Evolutionary conservation across 2,888 invertebrate species (phyloP).

Genomic region (Pristionchus arcanus): DNA sequence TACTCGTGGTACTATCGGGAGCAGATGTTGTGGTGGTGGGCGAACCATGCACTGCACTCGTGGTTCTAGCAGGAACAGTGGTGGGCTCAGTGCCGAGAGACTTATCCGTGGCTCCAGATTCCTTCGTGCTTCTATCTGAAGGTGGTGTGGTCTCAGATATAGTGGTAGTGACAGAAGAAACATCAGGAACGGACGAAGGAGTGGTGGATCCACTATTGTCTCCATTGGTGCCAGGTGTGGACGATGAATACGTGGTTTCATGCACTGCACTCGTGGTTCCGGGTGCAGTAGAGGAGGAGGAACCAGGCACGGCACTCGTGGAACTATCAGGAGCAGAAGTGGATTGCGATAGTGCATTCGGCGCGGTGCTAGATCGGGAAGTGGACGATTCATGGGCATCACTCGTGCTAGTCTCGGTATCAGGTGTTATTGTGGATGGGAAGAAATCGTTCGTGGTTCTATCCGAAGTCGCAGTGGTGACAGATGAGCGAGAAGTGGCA

Average conservation of each 20-base stretch:
- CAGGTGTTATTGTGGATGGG: neutral
- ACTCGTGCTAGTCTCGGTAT: neutral
- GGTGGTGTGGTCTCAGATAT: too few species aligned
- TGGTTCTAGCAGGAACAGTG: too few species aligned
- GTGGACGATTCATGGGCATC: neutral
- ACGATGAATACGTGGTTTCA: neutral
- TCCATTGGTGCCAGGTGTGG: neutral
- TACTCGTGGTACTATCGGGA: too few species aligned
- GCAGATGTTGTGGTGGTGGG: too few species aligned
- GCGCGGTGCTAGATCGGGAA: neutral
- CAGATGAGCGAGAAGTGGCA: neutral
- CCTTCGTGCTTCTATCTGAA: too few species aligned
- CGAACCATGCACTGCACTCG: too few species aligned
- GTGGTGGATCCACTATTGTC: neutral
- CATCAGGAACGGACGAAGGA: neutral
- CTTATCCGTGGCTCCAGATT: too few species aligned
- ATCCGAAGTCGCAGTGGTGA: neutral
- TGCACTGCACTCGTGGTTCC: too few species aligned
- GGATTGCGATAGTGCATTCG: neutral
- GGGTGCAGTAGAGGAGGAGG: too few species aligned
- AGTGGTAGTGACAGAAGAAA: too few species aligned
- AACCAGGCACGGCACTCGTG: slow-evolving; percentile 29
- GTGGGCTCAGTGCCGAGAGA: too few species aligned
- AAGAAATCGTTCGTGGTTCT: neutral
- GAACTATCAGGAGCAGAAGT: neutral